phyloP scores from a whole-genome alignment of 2,113 vertebrate species.

The Psettodes erumei region DNA sequence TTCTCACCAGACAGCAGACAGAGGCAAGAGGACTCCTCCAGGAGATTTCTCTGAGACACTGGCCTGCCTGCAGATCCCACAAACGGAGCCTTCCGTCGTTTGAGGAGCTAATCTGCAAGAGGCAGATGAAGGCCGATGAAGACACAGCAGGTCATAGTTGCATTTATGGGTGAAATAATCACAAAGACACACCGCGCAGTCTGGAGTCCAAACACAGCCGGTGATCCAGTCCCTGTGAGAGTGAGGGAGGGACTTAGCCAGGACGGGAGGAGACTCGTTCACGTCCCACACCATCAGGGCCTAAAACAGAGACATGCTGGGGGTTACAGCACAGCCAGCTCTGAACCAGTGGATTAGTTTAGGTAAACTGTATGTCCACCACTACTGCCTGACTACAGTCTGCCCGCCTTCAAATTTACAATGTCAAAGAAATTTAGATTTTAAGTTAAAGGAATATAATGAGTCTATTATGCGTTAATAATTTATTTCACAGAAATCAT shows the following conservation, averaged over 20 bases:
- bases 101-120: slow-evolving; percentile 84
- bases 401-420: too few species aligned
- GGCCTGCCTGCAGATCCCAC: slow-evolving; percentile 81
- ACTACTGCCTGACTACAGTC: background rate
- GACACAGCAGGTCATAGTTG: background rate
- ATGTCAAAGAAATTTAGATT: too few species aligned
- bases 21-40: slow-evolving; percentile 82
- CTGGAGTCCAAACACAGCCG: slow-evolving; percentile 84
- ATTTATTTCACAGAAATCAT: too few species aligned
- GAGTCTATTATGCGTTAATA: too few species aligned
- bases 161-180: background rate
- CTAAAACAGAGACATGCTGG: slow-evolving; percentile 56
- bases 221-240: slow-evolving; percentile 92
- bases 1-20: slow-evolving; percentile 83
- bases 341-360: background rate
- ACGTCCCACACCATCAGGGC: slow-evolving; percentile 87
- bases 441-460: too few species aligned
- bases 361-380: background rate
- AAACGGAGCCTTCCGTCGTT: slow-evolving; percentile 84
- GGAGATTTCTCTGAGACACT: slow-evolving; percentile 77
- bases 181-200: slow-evolving; percentile 55
- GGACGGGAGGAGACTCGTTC: slow-evolving; percentile 60
- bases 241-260: slow-evolving; percentile 78
- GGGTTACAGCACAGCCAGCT: background rate
- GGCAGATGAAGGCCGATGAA: background rate